phyloP scores from a whole-genome alignment of 2,797 vertebrate genomes.

The Rhinatrema bivittatum region DNA sequence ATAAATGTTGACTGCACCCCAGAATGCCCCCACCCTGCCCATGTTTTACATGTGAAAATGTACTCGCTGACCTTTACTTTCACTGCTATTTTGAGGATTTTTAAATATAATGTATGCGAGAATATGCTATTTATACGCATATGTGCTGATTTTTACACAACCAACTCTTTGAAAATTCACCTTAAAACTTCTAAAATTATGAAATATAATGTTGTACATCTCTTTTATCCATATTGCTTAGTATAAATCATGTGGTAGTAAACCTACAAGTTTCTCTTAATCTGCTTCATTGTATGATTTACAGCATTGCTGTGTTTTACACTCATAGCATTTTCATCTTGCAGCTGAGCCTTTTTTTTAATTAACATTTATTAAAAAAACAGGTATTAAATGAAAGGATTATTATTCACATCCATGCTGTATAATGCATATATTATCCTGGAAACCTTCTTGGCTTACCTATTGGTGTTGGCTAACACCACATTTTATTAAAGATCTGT shows the following conservation, averaged over 20 bases:
- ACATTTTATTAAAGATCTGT: conserved; percentile 60
- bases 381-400: conserved; percentile 23
- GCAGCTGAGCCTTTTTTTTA: conserved; percentile 16
- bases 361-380: conserved; percentile 18
- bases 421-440: conserved; percentile 31
- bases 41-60: no score
- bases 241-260: no score
- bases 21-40: no score
- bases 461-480: conserved; percentile 43
- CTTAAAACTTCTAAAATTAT: no score
- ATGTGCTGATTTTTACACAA: no score
- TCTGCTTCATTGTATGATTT: conserved; percentile 29
- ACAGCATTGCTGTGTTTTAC: conserved; percentile 21
- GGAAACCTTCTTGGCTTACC: conserved; percentile 46
- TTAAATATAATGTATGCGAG: no score
- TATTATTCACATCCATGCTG: conserved; percentile 21
- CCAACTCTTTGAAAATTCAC: no score
- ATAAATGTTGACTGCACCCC: no score
- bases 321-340: conserved; percentile 14
- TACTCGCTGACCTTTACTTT: no score
- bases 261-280: conserved; percentile 33
- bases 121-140: no score
- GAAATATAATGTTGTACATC: conserved; percentile 24
- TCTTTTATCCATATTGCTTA: conserved; percentile 15
- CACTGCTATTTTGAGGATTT: no score